These are phyloP conservation scores for Dermochelys coriacea DNA, from an alignment of 2,797 vertebrate genomes.

Conservation along the genomic window DNA sequence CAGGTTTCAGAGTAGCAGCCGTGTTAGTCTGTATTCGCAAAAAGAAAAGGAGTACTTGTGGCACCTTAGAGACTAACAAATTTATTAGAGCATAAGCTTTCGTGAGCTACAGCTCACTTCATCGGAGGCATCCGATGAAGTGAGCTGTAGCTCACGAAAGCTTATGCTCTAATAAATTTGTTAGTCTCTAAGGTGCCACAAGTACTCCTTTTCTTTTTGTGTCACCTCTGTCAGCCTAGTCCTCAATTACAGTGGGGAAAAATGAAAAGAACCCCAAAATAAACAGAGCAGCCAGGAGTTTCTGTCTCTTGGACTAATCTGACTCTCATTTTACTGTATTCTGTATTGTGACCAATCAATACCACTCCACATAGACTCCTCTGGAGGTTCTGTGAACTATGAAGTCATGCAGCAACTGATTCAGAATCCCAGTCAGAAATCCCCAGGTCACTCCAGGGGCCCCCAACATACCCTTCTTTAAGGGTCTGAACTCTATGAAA, in stretches of 20 bases:
- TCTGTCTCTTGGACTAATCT: not conserved
- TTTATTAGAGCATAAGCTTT: too few relatives aligned
- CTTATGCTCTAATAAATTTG: too few relatives aligned
- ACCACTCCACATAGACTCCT: not conserved
- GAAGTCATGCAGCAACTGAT: not conserved
- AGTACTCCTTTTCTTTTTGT: too few relatives aligned
- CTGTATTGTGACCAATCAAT: not conserved
- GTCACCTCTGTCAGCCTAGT: conserved; percentile 25
- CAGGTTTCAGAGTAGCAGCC: too few relatives aligned
- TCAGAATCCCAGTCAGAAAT: not conserved
- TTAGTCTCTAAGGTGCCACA: too few relatives aligned
- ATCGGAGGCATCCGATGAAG: too few relatives aligned
- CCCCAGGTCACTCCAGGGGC: fast-evolving
- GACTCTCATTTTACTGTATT: not conserved
- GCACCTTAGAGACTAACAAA: too few relatives aligned
- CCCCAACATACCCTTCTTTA: not conserved
- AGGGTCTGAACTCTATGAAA: not conserved
- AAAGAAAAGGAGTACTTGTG: too few relatives aligned
- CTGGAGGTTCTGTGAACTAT: not conserved
- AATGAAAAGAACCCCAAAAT: not conserved
- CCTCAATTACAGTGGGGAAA: not conserved
- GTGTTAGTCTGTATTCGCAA: too few relatives aligned
- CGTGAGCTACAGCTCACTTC: too few relatives aligned
- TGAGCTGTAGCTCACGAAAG: too few relatives aligned
- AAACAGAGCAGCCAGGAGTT: not conserved